These are phyloP conservation scores for Laspeyria flexula DNA, from an alignment of 2,888 invertebrate genomes.

Conservation along the genomic window DNA sequence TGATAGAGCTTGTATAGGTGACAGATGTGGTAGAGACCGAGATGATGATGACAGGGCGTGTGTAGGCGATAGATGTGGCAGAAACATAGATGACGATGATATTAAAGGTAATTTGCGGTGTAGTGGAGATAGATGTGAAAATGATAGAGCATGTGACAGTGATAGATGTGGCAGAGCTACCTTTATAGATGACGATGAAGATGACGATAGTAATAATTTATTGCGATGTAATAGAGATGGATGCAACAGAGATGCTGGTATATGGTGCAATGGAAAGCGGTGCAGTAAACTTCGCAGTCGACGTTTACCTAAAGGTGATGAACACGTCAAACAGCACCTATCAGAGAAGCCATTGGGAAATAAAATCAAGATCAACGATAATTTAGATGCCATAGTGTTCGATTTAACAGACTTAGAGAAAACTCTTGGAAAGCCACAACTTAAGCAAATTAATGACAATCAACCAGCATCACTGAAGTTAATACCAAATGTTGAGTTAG, in stretches of 20 bases:
- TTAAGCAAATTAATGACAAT: conserved; percentile 5
- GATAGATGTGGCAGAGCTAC: not conserved
- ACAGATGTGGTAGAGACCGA: conserved; percentile 5
- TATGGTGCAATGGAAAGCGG: not conserved
- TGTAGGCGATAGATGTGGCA: not conserved
- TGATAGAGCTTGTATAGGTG: not conserved
- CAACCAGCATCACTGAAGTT: conserved; percentile 3
- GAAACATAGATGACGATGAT: conserved; percentile 9
- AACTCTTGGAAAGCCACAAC: not conserved
- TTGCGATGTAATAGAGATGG: conserved; percentile 7
- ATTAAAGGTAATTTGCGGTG: conserved; percentile 1
- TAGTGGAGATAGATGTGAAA: not conserved
- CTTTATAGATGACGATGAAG: not conserved
- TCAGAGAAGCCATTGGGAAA: not conserved
- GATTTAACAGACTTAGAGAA: conserved; percentile 40
- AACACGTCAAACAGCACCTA: not conserved
- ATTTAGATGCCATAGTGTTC: conserved; percentile 56
- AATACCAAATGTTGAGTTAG: conserved; percentile 18
- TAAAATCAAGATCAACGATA: conserved; percentile 10
- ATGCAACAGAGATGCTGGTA: conserved; percentile 4
- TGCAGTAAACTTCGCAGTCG: not conserved
- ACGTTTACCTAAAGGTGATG: not conserved
- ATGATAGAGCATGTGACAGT: conserved; percentile 5
- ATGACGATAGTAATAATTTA: not conserved
- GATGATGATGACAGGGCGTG: conserved; percentile 7